Conservation (phyloP, 2,113 vertebrate species). For the Turdus rufiventris region DNA sequence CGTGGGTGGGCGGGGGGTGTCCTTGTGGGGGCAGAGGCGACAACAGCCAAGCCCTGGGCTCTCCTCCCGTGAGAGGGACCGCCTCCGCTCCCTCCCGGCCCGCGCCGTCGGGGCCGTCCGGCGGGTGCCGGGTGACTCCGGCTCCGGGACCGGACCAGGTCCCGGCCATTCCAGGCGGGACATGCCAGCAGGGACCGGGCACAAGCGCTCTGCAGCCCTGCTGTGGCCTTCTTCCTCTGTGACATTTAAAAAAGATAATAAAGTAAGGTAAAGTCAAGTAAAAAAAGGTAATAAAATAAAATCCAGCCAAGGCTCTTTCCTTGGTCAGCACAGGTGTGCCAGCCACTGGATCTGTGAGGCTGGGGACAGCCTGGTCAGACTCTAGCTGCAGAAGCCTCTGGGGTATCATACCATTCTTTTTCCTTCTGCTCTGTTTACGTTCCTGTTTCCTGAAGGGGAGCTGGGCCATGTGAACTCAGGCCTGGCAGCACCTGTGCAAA, state of each 20-base stretch:
- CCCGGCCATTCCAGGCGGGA: neutral
- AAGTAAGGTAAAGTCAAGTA: neutral
- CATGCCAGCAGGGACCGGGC: no score
- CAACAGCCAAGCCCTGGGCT: neutral
- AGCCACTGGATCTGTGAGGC: neutral
- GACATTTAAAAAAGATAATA: rapidly evolving
- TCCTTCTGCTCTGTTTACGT: neutral
- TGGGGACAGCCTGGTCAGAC: neutral
- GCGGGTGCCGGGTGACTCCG: neutral
- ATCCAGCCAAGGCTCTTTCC: neutral
- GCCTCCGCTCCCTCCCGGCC: neutral
- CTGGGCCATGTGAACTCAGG: neutral
- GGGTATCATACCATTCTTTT: no score
- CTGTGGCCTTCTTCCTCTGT: neutral
- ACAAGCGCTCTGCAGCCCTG: neutral
- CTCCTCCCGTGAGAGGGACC: rapidly evolving
- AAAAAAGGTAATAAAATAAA: neutral
- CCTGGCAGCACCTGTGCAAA: neutral
- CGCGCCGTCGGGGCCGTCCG: neutral
- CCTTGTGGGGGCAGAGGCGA: neutral
- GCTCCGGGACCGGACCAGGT: neutral
- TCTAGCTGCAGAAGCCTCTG: neutral
- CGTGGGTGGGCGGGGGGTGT: rapidly evolving
- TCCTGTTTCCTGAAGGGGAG: neutral
- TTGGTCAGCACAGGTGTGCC: neutral